Conservation (phyloP, 2,113 vertebrate genomes). For the Onychostoma macrolepis region DNA sequence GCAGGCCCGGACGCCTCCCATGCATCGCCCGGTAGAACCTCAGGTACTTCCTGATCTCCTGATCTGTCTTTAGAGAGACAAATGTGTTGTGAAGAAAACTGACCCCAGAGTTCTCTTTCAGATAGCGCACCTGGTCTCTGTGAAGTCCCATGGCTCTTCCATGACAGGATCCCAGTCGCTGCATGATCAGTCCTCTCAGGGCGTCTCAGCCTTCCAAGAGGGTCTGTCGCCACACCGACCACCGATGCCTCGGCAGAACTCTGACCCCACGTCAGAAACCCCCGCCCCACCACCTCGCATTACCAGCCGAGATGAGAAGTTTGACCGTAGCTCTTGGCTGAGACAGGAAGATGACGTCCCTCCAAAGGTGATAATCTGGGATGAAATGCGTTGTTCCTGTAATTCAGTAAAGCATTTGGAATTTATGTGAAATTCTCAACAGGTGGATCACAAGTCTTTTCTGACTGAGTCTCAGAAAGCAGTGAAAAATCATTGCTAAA, state of each 20-base stretch:
- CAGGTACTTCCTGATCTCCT: slow-evolving; percentile 79
- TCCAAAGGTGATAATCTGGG: slow-evolving; percentile 84
- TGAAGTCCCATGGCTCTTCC: slow-evolving; percentile 92
- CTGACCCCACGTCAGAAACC: slow-evolving; percentile 97
- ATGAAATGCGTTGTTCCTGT: not conserved
- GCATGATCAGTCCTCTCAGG: slow-evolving; percentile 92
- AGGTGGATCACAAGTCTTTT: not conserved
- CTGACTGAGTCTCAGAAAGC: not conserved
- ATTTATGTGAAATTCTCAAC: not conserved
- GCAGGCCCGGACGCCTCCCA: slow-evolving; percentile 91
- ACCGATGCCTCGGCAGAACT: slow-evolving; percentile 98
- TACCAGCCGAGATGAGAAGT: slow-evolving; percentile 84
- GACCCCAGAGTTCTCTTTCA: slow-evolving; percentile 57
- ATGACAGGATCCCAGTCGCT: slow-evolving; percentile 97
- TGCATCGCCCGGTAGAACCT: slow-evolving; percentile 91
- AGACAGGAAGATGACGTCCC: slow-evolving; percentile 97
- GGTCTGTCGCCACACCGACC: slow-evolving; percentile 91
- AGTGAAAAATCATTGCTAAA: not conserved
- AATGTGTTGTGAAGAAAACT: not conserved
- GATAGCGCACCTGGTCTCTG: slow-evolving; percentile 93
- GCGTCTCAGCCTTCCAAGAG: slow-evolving; percentile 92
- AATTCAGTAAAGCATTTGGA: not conserved
- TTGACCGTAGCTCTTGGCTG: slow-evolving; percentile 97
- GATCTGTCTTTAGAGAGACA: not conserved
- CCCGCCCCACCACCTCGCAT: slow-evolving; percentile 91